Evolutionary conservation across 64 coral and sea anemone species (phyloP).

Genomic region (Trachythela sp.): DNA sequence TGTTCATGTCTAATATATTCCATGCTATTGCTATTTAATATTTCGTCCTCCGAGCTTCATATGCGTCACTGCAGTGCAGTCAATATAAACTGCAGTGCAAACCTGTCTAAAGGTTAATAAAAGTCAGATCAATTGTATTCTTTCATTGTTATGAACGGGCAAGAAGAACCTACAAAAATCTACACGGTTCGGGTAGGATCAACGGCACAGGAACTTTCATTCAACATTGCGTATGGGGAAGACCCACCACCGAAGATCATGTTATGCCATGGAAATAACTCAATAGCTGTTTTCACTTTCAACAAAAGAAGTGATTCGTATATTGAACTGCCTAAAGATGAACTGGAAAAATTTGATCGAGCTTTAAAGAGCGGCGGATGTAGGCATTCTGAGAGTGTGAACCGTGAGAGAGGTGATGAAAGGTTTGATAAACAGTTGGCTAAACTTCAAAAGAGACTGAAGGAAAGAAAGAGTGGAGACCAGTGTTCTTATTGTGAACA

Average conservation of each 20-base stretch:
- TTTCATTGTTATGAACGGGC: not conserved
- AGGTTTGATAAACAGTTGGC: not conserved
- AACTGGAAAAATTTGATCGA: not conserved
- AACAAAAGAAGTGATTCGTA: not conserved
- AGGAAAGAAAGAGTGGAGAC: not conserved
- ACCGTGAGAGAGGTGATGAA: conserved; percentile 13
- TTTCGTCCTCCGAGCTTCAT: too few relatives aligned
- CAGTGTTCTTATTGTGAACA: conserved; percentile 13
- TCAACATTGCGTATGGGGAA: not conserved
- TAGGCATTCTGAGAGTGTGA: not conserved
- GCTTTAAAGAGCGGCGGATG: not conserved
- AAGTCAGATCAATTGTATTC: too few relatives aligned
- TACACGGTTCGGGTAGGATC: not conserved
- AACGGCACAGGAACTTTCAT: not conserved
- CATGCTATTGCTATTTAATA: too few relatives aligned
- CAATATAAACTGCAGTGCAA: too few relatives aligned
- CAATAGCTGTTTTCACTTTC: not conserved
- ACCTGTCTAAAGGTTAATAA: too few relatives aligned
- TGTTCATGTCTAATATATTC: too few relatives aligned
- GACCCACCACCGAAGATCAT: not conserved
- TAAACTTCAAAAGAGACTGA: not conserved
- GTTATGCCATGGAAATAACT: not conserved
- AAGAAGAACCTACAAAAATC: not conserved
- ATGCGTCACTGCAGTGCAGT: too few relatives aligned
- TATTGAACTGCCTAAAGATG: not conserved